Percentiles rank a stretch among this genome's conserved stretches.
Conservation (phyloP, 2,797 vertebrate species). For the Chaetodon trifasciatus region DNA sequence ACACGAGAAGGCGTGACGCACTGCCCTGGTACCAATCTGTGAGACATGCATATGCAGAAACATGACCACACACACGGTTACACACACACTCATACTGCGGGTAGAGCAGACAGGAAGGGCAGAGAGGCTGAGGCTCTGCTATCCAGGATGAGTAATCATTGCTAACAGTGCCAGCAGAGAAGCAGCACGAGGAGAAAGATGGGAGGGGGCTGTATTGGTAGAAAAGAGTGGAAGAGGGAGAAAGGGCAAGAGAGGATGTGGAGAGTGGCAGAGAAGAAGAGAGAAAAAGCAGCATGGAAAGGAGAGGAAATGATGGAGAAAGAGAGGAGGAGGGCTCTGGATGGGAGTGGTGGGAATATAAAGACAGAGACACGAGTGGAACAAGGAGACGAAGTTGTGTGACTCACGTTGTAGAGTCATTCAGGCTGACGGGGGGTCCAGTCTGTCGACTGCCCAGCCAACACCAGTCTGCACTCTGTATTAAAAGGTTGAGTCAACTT, state of each 20-base stretch:
- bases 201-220: slow-evolving; percentile 25
- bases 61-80: slow-evolving; percentile 29
- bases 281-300: slow-evolving; percentile 19
- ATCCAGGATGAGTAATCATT: slow-evolving; percentile 77
- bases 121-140: slow-evolving; percentile 68
- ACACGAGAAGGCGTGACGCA: slow-evolving; percentile 74
- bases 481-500: slow-evolving; percentile 54
- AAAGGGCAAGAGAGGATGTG: slow-evolving; percentile 44
- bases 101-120: slow-evolving; percentile 71
- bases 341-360: slow-evolving; percentile 1
- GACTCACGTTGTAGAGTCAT: slow-evolving; percentile 51
- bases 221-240: slow-evolving; percentile 3
- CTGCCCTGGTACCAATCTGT: slow-evolving; percentile 73
- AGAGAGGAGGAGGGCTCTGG: slow-evolving; percentile 7
- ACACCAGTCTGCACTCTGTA: slow-evolving; percentile 29
- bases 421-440: slow-evolving; percentile 26
- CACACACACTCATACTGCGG: slow-evolving; percentile 53
- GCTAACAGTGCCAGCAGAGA: slow-evolving; percentile 67
- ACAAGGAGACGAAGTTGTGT: slow-evolving; percentile 38
- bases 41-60: slow-evolving; percentile 68
- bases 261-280: slow-evolving; percentile 25
- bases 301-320: slow-evolving; percentile 18
- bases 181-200: slow-evolving; percentile 33
- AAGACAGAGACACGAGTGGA: slow-evolving; percentile 26
- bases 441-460: slow-evolving; percentile 26